Evolutionary conservation across 2,797 vertebrate species (phyloP).

Genomic region (Babyrousa celebensis): DNA sequence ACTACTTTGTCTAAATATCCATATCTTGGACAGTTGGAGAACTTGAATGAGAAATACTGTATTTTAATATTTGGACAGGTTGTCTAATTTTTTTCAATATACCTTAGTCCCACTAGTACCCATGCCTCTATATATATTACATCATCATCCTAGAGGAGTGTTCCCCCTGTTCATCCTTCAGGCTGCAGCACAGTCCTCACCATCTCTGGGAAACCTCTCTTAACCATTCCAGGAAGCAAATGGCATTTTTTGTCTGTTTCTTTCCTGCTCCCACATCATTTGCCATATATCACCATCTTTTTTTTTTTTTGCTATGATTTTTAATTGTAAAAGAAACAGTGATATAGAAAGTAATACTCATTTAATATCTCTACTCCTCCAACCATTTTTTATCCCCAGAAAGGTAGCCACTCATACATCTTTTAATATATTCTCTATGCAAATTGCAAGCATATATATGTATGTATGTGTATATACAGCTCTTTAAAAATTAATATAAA

Average conservation of each 20-base stretch:
- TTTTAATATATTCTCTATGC: not conserved
- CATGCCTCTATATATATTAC: not conserved
- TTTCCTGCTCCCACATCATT: not conserved
- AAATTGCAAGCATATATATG: not conserved
- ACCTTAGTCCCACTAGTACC: not conserved
- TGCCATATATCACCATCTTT: not conserved
- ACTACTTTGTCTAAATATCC: not conserved
- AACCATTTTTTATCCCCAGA: not conserved
- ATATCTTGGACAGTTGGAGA: not conserved
- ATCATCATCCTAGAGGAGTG: not conserved
- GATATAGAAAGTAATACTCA: not conserved
- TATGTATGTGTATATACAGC: not conserved
- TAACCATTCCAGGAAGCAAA: not conserved
- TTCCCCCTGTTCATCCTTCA: not conserved
- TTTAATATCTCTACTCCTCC: not conserved
- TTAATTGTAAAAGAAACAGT: constrained; percentile 30
- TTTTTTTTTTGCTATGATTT: not conserved
- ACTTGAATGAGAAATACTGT: not conserved
- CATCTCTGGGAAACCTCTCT: not conserved
- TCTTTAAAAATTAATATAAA: not conserved
- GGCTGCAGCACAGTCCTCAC: not conserved
- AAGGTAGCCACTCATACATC: not conserved
- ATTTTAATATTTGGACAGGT: not conserved
- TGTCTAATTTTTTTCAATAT: not conserved
- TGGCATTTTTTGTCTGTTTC: not conserved